These are phyloP conservation scores for Morphnarchus princeps DNA, from an alignment of 2,113 vertebrate genomes.

Conservation along the genomic window DNA sequence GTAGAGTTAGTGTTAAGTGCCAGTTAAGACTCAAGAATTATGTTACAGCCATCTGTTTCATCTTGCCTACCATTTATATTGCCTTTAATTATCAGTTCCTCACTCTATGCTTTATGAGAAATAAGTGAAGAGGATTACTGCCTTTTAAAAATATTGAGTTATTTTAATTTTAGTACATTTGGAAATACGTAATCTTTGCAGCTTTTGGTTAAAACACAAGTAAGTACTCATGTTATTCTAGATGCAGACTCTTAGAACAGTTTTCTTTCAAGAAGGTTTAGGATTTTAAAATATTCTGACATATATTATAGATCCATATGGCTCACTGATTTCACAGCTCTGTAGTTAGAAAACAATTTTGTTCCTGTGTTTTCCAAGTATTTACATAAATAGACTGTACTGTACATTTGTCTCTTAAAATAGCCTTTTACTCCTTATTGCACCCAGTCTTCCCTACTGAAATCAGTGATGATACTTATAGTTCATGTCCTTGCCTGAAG, in stretches of 20 bases:
- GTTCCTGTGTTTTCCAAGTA: constrained; percentile 18
- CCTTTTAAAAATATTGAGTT: constrained; percentile 32
- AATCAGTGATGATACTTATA: constrained; percentile 5
- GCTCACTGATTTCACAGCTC: constrained; percentile 20
- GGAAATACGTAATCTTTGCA: not conserved
- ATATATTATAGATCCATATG: not conserved
- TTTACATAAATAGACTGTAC: constrained; percentile 41
- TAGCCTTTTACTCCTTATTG: constrained; percentile 15
- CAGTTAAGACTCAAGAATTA: constrained; percentile 44
- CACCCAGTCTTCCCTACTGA: not conserved
- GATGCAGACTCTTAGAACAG: not conserved
- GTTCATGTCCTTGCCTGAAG: constrained; percentile 3
- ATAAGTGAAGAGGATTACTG: not conserved
- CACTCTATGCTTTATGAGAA: constrained; percentile 27
- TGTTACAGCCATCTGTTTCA: constrained; percentile 43
- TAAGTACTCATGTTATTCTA: constrained; percentile 2
- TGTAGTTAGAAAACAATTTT: constrained; percentile 2
- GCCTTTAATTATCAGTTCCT: constrained; percentile 45
- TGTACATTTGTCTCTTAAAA: constrained; percentile 38
- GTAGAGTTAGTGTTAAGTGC: constrained; percentile 40
- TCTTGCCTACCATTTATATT: constrained; percentile 33
- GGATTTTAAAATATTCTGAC: constrained; percentile 14
- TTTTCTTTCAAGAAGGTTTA: constrained; percentile 1
- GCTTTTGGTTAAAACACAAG: not conserved
- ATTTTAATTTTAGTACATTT: constrained; percentile 15